Conservation (phyloP, 2,797 vertebrate species). For the Psittacula echo region DNA sequence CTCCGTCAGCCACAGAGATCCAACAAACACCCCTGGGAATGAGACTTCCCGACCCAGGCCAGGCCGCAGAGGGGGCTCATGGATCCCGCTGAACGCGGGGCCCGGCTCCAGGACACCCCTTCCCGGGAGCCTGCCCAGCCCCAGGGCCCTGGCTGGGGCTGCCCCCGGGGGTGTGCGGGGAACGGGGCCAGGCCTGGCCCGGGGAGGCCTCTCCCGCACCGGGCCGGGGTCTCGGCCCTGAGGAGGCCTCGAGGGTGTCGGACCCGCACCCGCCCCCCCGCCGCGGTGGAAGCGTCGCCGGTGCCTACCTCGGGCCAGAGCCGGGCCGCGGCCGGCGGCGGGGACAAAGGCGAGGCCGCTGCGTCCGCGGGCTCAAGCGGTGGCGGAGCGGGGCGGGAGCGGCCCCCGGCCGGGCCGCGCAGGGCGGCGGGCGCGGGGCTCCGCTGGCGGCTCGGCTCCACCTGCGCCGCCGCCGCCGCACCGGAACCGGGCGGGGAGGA, state of each 20-base stretch:
- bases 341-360: neutral
- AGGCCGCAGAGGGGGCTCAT: too few relatives aligned
- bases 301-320: neutral
- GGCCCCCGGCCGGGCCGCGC: neutral
- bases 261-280: neutral
- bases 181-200: neutral
- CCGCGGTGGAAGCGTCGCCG: neutral
- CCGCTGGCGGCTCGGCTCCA: neutral
- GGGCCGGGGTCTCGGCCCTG: neutral
- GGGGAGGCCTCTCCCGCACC: neutral
- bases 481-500: neutral
- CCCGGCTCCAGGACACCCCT: neutral
- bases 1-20: too few relatives aligned
- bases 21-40: too few relatives aligned
- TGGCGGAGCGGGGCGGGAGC: neutral
- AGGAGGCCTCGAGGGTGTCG: too few relatives aligned
- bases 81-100: too few relatives aligned
- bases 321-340: neutral
- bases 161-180: neutral
- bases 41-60: rapidly evolving
- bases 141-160: neutral
- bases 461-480: neutral
- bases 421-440: neutral
- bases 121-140: neutral
- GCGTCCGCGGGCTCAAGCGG: neutral